Conservation (phyloP, 1,140 invertebrate species). For the Anagrus nilaparvatae region DNA sequence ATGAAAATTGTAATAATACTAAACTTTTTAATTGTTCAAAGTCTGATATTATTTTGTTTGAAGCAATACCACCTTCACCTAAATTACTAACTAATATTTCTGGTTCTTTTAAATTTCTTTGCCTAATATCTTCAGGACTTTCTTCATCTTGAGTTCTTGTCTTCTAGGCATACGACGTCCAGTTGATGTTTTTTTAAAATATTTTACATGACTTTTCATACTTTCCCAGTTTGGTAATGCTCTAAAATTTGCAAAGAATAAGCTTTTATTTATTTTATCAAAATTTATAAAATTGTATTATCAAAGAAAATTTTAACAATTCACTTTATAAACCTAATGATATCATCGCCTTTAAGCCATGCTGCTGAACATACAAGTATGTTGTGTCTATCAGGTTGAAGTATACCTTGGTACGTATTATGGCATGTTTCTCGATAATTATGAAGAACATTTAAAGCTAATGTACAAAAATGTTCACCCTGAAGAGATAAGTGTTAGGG, state of each 20-base stretch:
- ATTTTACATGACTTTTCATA: slow-evolving; percentile 48
- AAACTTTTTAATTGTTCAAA: slow-evolving; percentile 68
- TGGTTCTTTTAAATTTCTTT: slow-evolving; percentile 78
- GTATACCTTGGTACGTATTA: slow-evolving; percentile 63
- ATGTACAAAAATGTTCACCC: slow-evolving; percentile 57
- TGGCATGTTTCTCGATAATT: slow-evolving; percentile 69
- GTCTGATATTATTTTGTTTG: slow-evolving; percentile 75
- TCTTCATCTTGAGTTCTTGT: slow-evolving; percentile 54
- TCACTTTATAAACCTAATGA: slow-evolving; percentile 77
- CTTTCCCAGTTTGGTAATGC: slow-evolving; percentile 75
- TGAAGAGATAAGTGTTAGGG: slow-evolving; percentile 69
- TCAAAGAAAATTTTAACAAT: slow-evolving; percentile 12
- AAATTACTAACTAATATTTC: slow-evolving; percentile 84
- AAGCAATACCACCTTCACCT: slow-evolving; percentile 71
- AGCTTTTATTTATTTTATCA: slow-evolving; percentile 1
- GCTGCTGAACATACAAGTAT: slow-evolving; percentile 73
- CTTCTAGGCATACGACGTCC: slow-evolving; percentile 30
- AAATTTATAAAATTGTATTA: slow-evolving; percentile 1
- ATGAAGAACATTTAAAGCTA: slow-evolving; percentile 58
- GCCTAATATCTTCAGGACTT: slow-evolving; percentile 65
- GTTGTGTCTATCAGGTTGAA: slow-evolving; percentile 71
- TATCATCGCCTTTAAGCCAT: slow-evolving; percentile 92
- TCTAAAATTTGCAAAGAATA: no score
- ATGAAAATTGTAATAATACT: slow-evolving; percentile 63
- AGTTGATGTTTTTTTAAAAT: slow-evolving; percentile 21